phyloP scores from a whole-genome alignment of 2,888 invertebrate species.

The Drepanosiphum platanoidis region DNA sequence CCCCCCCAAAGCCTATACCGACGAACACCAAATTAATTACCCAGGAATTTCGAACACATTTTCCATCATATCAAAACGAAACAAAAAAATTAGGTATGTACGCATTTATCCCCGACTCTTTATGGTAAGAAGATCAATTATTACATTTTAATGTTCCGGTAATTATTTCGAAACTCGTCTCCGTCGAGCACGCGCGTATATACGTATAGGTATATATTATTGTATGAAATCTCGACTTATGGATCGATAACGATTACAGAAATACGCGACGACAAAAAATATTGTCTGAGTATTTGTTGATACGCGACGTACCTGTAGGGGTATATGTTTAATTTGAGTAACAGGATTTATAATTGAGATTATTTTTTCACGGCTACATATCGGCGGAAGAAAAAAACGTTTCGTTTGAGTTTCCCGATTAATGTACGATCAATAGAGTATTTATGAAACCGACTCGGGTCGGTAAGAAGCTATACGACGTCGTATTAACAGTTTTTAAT shows the following conservation, averaged over 20 bases:
- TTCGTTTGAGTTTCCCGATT: neutral
- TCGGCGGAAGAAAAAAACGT: neutral
- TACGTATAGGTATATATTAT: neutral
- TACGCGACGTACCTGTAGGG: no score
- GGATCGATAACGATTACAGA: slow-evolving; percentile 4
- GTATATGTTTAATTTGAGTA: neutral
- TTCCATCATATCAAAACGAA: neutral
- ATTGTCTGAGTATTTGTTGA: slow-evolving; percentile 3
- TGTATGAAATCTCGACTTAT: neutral
- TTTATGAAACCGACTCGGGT: neutral
- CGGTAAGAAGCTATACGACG: no score
- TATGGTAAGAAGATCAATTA: slow-evolving; percentile 28
- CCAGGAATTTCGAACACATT: slow-evolving; percentile 8
- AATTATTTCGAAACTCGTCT: slow-evolving; percentile 12
- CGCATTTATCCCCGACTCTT: neutral
- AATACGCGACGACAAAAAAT: neutral
- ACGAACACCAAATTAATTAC: slow-evolving; percentile 12
- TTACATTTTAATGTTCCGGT: slow-evolving; percentile 6
- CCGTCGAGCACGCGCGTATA: no score
- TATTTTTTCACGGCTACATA: neutral
- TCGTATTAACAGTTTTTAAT: neutral
- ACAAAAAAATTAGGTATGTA: neutral
- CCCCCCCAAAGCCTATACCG: neutral
- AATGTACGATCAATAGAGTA: neutral
- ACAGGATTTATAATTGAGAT: slow-evolving; percentile 18